Conservation (phyloP, 2,888 invertebrate genomes). For the Lottia scabra region DNA sequence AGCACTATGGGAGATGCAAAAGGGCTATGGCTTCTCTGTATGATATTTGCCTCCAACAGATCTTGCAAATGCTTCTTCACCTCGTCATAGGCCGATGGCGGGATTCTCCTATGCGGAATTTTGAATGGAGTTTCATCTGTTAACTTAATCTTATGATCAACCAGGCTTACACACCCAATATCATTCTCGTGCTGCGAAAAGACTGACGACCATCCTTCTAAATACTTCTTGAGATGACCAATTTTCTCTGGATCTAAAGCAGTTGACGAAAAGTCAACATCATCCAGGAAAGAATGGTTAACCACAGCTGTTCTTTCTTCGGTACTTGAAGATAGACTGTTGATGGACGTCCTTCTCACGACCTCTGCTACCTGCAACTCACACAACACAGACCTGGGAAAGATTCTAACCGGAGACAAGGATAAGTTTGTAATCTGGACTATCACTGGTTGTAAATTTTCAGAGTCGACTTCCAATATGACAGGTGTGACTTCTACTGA, state of each 20-base stretch:
- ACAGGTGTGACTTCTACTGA: too few relatives aligned
- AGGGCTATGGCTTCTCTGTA: constrained; percentile 17
- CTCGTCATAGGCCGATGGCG: too few relatives aligned
- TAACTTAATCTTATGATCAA: constrained; percentile 25
- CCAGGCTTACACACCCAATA: constrained; percentile 14
- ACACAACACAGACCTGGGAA: not conserved
- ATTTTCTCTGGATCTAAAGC: not conserved
- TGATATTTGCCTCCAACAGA: constrained; percentile 23
- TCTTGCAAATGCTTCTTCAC: constrained; percentile 25
- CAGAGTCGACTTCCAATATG: too few relatives aligned
- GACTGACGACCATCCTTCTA: not conserved
- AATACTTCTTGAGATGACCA: not conserved
- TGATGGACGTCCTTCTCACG: not conserved
- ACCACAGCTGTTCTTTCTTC: not conserved
- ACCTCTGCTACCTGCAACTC: not conserved
- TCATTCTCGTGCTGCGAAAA: constrained; percentile 8
- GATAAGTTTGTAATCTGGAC: not conserved
- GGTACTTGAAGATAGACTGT: not conserved
- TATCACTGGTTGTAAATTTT: too few relatives aligned
- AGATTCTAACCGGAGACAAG: not conserved
- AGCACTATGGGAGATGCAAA: too few relatives aligned
- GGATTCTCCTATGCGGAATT: constrained; percentile 19
- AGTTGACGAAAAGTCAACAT: not conserved
- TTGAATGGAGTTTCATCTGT: constrained; percentile 21
- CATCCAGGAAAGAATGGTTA: not conserved